Percentiles rank a stretch among this genome's conserved stretches.
These are phyloP conservation scores for Laupala kohalensis DNA, from an alignment of 1,140 invertebrate genomes.

Conservation along the genomic window DNA sequence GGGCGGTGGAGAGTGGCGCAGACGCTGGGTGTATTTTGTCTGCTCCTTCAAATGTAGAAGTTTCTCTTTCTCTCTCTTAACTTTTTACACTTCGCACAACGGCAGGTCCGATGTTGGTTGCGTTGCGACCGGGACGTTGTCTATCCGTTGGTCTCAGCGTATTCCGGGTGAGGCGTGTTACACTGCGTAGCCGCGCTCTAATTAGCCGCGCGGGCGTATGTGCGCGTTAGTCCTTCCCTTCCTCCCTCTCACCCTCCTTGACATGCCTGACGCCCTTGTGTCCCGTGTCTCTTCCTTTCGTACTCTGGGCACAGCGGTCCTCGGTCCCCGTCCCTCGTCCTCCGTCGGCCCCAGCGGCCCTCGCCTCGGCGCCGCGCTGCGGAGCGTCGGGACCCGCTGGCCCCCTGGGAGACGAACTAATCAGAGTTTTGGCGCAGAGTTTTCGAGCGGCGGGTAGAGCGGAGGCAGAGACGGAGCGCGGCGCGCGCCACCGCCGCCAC, in stretches of 20 bases:
- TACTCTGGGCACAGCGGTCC: too few species aligned
- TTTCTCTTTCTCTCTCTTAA: neutral
- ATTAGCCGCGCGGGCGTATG: too few species aligned
- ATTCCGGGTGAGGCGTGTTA: too few species aligned
- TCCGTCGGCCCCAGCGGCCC: neutral
- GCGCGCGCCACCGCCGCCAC: neutral
- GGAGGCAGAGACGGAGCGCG: conserved; percentile 8
- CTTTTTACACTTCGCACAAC: neutral
- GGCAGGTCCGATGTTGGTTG: too few species aligned
- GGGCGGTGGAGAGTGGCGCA: neutral
- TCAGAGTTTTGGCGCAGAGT: conserved; percentile 12
- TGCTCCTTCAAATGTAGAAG: conserved; percentile 4
- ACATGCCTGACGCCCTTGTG: neutral
- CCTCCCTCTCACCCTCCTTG: neutral
- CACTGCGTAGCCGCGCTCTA: too few species aligned
- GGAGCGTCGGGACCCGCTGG: neutral
- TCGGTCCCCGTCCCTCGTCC: neutral
- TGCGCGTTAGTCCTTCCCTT: neutral
- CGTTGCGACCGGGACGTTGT: too few species aligned
- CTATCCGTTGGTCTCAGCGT: too few species aligned
- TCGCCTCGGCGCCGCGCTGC: neutral
- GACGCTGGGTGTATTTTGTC: neutral
- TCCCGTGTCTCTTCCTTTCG: too few species aligned
- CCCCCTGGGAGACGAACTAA: conserved; percentile 12
- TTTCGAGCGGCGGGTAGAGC: conserved; percentile 6